These are phyloP conservation scores for Ceriagrion tenellum DNA, from an alignment of 2,888 invertebrate genomes.

Conservation along the genomic window DNA sequence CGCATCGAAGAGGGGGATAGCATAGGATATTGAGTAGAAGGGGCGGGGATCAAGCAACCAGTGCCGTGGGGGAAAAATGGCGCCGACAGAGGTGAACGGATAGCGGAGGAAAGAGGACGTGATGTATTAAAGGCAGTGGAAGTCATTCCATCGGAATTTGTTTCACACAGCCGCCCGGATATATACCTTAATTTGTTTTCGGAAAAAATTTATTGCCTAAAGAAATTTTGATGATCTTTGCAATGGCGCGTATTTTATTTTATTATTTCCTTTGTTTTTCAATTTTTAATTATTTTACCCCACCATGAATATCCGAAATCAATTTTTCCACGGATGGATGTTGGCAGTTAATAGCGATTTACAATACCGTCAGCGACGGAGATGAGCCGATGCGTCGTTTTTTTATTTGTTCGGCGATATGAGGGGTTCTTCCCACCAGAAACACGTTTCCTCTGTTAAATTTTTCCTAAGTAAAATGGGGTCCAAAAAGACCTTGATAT, in stretches of 20 bases:
- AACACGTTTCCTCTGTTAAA: no score
- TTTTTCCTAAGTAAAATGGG: no score
- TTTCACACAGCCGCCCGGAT: background rate
- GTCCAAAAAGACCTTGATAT: no score
- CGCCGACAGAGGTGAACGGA: background rate
- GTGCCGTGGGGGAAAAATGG: background rate
- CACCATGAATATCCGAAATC: background rate
- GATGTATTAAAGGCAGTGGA: background rate
- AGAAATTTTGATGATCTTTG: background rate
- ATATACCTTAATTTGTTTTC: background rate
- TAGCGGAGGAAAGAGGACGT: background rate
- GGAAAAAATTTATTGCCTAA: background rate
- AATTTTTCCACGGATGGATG: background rate
- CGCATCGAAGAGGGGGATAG: background rate
- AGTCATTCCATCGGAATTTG: constrained; percentile 35
- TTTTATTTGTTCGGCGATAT: background rate
- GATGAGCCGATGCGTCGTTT: background rate
- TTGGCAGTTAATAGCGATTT: background rate
- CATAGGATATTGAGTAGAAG: background rate
- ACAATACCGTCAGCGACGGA: background rate
- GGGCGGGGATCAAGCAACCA: background rate
- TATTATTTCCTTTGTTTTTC: background rate
- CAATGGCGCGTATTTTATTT: background rate
- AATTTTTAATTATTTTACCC: background rate
- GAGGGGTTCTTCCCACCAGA: background rate